Evolutionary conservation across 2,797 vertebrate genomes (phyloP).

Genomic region (Argyrosomus regius): DNA sequence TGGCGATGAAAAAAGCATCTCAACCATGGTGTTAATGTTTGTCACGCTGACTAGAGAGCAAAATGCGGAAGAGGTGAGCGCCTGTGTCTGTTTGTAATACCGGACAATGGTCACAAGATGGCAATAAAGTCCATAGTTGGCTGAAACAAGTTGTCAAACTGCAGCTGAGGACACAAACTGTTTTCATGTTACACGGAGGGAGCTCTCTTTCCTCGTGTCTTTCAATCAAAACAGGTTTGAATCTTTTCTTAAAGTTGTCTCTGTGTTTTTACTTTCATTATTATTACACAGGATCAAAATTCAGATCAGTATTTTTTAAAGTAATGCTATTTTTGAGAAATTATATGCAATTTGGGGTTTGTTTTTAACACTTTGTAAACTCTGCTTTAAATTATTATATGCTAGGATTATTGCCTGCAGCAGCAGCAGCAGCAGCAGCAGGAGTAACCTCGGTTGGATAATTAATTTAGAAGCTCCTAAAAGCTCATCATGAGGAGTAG

Average conservation of each 20-base stretch:
- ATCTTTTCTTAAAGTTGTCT: too few relatives aligned
- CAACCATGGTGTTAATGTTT: not conserved
- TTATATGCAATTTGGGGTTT: not conserved
- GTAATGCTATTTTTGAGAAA: not conserved
- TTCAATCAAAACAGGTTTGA: not conserved
- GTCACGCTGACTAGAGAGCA: too few relatives aligned
- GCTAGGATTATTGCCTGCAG: not conserved
- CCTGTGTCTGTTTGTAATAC: constrained; percentile 16
- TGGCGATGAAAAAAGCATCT: not conserved
- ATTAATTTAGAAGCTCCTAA: not conserved
- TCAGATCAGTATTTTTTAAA: not conserved
- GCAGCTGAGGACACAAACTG: not conserved
- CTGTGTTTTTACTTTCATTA: not conserved
- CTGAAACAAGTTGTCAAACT: not conserved
- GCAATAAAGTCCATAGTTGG: constrained; percentile 37
- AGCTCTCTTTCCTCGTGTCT: not conserved
- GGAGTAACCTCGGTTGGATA: not conserved
- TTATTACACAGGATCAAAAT: not conserved
- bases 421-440: not conserved
- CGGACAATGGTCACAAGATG: constrained; percentile 47
- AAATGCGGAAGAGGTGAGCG: constrained; percentile 6
- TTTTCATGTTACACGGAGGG: not conserved
- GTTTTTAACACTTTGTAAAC: not conserved
- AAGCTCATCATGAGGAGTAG: not conserved
- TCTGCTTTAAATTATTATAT: not conserved